Percentiles rank a stretch among this genome's conserved stretches.
phyloP scores from a whole-genome alignment of 1,140 invertebrate genomes.

The Bombus terrestris region DNA sequence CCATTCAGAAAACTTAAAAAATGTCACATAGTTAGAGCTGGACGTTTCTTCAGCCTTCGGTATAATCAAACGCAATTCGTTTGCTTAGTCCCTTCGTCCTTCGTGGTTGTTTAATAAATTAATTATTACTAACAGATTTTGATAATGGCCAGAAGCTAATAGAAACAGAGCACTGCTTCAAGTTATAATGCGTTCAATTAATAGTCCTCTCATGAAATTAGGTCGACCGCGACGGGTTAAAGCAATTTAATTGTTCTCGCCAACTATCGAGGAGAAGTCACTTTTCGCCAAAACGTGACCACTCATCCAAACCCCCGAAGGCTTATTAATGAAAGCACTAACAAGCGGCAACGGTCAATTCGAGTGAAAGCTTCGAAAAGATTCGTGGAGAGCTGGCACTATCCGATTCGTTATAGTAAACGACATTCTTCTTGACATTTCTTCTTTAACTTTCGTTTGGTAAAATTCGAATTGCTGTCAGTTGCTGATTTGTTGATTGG shows the following conservation, averaged over 20 bases:
- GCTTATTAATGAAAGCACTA: conserved; percentile 7
- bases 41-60: not conserved
- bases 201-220: conserved; percentile 17
- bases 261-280: not conserved
- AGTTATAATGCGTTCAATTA: conserved; percentile 37
- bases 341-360: not conserved
- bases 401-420: not conserved
- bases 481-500: not conserved
- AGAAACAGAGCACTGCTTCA: conserved; percentile 20
- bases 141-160: conserved; percentile 21
- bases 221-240: conserved; percentile 26
- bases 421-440: not conserved
- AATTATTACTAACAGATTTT: conserved; percentile 13
- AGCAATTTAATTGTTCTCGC: conserved; percentile 38
- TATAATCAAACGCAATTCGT: not conserved
- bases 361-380: not conserved
- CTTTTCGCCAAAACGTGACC: not conserved
- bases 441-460: not conserved
- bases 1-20: no score
- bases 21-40: no score
- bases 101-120: not conserved
- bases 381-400: not conserved
- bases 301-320: not conserved
- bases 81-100: not conserved
- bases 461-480: not conserved